phyloP scores from a whole-genome alignment of 2,113 vertebrate species.

The Isurus oxyrinchus region DNA sequence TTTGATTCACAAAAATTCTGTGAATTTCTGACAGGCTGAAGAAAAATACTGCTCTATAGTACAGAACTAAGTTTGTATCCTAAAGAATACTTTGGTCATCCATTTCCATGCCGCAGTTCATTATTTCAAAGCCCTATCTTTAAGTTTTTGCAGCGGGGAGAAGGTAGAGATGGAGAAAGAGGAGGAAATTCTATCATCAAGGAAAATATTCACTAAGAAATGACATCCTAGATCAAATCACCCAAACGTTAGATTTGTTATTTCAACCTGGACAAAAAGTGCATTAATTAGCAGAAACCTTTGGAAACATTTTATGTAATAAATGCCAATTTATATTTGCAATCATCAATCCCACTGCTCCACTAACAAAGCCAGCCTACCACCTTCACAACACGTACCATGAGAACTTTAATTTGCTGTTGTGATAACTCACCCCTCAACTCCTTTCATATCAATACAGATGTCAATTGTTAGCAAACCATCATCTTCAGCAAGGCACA shows the following conservation, averaged over 20 bases:
- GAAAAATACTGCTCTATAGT: background rate
- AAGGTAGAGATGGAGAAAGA: background rate
- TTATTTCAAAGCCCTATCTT: background rate
- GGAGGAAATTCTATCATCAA: background rate
- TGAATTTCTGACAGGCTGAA: background rate
- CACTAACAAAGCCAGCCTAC: background rate
- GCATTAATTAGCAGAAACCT: background rate
- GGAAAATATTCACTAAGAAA: background rate
- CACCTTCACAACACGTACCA: background rate
- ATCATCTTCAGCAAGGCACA: slow-evolving; percentile 87
- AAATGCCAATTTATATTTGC: background rate
- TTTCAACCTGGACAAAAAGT: background rate
- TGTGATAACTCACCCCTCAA: slow-evolving; percentile 74
- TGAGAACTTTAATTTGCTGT: background rate
- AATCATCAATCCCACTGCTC: background rate
- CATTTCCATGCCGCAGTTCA: background rate
- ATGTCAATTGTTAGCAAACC: slow-evolving; percentile 81
- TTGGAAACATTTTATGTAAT: background rate
- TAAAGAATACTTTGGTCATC: background rate
- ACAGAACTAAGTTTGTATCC: background rate
- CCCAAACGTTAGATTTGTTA: background rate
- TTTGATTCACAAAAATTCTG: background rate
- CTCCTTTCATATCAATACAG: slow-evolving; percentile 90
- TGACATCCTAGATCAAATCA: background rate
- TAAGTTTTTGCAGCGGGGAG: background rate